These are phyloP conservation scores for Myocastor coypus DNA, from an alignment of 2,113 vertebrate species.

Conservation along the genomic window DNA sequence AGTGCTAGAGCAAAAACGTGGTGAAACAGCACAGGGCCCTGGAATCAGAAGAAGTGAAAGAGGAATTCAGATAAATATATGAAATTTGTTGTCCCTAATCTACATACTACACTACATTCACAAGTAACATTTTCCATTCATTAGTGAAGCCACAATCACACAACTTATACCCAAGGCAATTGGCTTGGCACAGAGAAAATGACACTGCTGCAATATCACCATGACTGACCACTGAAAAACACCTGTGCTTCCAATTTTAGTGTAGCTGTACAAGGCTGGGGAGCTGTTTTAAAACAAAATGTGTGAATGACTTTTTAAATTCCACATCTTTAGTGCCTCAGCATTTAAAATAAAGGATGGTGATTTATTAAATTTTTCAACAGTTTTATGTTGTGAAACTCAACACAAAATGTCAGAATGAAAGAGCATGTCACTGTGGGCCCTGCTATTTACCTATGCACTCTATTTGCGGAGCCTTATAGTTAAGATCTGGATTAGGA, in stretches of 20 bases:
- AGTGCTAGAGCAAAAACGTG: neutral
- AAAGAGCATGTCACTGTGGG: neutral
- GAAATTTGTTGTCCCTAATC: neutral
- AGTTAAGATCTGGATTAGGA: neutral
- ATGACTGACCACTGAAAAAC: neutral
- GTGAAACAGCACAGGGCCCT: neutral
- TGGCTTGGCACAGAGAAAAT: neutral
- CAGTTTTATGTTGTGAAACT: neutral
- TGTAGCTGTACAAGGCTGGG: neutral
- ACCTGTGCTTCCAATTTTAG: constrained; percentile 36
- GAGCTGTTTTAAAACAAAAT: neutral
- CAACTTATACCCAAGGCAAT: neutral
- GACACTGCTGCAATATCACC: neutral
- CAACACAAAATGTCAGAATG: neutral
- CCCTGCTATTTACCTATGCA: neutral
- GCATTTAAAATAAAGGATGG: neutral
- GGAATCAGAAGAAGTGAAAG: neutral
- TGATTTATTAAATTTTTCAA: constrained; percentile 16
- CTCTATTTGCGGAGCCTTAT: neutral
- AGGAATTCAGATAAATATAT: neutral
- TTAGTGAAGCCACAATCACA: neutral
- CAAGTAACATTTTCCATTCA: neutral
- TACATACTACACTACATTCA: neutral
- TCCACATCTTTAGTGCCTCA: neutral
- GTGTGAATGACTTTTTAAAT: constrained; percentile 15